Evolutionary conservation across 2,888 invertebrate species (phyloP), one percentile per base, ranked within the genome.

Genomic region (Lasioglossum pauxillum): DNA sequence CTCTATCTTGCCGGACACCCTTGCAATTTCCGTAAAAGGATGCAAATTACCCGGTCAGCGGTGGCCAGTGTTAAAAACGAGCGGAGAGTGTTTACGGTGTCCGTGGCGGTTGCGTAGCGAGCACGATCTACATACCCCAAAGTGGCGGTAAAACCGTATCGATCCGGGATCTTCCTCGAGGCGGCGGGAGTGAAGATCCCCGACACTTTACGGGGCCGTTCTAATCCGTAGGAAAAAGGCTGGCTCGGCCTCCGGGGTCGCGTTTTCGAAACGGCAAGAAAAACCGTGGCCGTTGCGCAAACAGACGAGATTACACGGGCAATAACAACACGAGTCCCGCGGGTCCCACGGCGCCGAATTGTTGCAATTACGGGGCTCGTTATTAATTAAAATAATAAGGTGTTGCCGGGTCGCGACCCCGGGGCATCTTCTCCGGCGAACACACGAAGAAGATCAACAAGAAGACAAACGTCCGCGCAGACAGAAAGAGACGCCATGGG

Each of bases 331-430:
- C 71, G 23, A n/a, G 71, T 71, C 41, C 71, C 41, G 23, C 69
- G 69, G 38, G 69, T 35, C 35, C 69, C 46, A 67, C 69, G 49
- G 31, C 23, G 12, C 41, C 31, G 35, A 57, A 80, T 77, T 72
- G 69, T 73, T 69, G 75, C 53, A 69, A 75, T 75, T 38, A 19
- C 71, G 72, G 19, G 78, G 41, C 72, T 41, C 23, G 44, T 60
- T 69, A 86, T 86, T 84, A 83, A 88, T 92, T 90, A 88, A 84
- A 88, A 85, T 83, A 85, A 83, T 86, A 88, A 91, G 90, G 92
- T 91, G 92, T 91, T 92, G 87, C 82, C 53, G 84, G 86, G 88
- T 92, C 85, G 82, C 84, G 90, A 89, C 86, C 85, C 78, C 80
- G 75, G 72, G 82, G 84, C 81, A 76, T 53, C 84, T 82, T 85